phyloP scores from a whole-genome alignment of 2,888 invertebrate species.

The Chromoteleia sp. region DNA sequence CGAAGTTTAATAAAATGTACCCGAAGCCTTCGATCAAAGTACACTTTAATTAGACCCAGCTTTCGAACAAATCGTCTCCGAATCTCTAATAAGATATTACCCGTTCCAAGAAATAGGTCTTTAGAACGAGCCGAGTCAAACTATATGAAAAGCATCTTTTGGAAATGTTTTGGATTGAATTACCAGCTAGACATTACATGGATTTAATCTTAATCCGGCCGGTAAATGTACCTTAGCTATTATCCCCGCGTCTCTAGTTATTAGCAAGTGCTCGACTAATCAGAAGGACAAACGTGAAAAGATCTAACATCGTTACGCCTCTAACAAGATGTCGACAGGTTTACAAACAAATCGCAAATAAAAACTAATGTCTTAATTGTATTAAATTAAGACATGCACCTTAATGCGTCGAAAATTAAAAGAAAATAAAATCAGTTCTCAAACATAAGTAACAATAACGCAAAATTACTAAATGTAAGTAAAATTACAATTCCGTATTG shows the following conservation, averaged over 20 bases:
- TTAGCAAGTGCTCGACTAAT: constrained; percentile 55
- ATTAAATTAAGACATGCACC: no score
- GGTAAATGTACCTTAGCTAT: constrained; percentile 58
- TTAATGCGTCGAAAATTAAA: no score
- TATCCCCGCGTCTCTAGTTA: constrained; percentile 54
- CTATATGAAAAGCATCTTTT: constrained; percentile 50
- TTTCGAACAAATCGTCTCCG: constrained; percentile 12
- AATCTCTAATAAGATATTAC: constrained; percentile 12
- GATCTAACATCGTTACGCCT: constrained; percentile 27
- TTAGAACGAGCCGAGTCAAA: constrained; percentile 1
- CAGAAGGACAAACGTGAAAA: constrained; percentile 49
- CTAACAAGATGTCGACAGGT: constrained; percentile 37
- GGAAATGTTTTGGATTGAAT: constrained; percentile 52
- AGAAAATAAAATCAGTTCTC: no score
- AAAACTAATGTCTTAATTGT: not conserved
- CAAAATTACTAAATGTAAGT: no score
- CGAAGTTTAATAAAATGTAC: not conserved
- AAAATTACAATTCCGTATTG: no score
- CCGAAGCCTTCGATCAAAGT: not conserved
- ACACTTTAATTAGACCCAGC: constrained; percentile 27
- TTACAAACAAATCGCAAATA: not conserved
- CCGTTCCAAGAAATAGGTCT: constrained; percentile 39
- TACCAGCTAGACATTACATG: constrained; percentile 48
- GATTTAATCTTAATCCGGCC: constrained; percentile 59
- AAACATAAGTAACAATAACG: no score